Conservation (phyloP, 2,888 invertebrate genomes). For the Xestia rhomboidea region DNA sequence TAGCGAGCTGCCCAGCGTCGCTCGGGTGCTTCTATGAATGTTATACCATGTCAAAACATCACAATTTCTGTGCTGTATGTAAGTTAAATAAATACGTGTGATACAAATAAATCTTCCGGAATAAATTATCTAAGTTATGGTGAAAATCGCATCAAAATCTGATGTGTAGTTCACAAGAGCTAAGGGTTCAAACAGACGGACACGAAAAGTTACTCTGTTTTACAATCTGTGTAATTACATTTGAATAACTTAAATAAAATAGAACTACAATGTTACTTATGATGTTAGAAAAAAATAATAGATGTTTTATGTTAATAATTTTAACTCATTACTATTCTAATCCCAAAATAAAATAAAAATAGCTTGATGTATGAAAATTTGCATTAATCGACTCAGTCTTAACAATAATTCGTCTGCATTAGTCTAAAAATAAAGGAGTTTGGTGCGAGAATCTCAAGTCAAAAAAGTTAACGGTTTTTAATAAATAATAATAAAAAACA, state of each 20-base stretch:
- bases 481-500: neutral
- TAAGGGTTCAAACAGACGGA: neutral
- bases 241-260: too few relatives aligned
- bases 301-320: neutral
- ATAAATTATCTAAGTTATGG: neutral
- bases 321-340: neutral
- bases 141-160: neutral
- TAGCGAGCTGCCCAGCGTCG: neutral
- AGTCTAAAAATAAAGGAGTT: constrained; percentile 4
- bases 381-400: neutral
- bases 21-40: too few relatives aligned
- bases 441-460: neutral
- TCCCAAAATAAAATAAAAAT: constrained; percentile 5
- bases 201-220: neutral
- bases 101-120: neutral
- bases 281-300: neutral
- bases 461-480: neutral
- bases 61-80: neutral
- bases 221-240: neutral
- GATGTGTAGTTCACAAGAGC: neutral
- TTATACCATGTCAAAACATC: neutral
- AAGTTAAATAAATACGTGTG: too few relatives aligned
- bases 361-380: neutral
- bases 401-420: neutral
- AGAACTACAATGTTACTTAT: constrained; percentile 4